Evolutionary conservation across 2,888 invertebrate species (phyloP), one percentile per base, ranked within the genome.

Genomic region (Phengaris alcon): DNA sequence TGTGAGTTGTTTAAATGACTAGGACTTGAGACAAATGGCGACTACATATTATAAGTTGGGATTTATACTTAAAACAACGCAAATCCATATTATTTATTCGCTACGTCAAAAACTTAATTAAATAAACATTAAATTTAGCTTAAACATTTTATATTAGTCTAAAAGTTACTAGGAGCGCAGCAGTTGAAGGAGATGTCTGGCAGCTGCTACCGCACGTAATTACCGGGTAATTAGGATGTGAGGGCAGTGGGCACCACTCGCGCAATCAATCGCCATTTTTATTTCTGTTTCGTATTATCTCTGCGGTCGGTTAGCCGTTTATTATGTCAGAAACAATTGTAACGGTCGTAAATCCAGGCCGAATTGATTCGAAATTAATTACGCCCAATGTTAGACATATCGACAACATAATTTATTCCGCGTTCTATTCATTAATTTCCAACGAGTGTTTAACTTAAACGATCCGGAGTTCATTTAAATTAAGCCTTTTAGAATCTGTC

Each of bases 221-320:
- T 90, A 91, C 90, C 88, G 89, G 88, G 89, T 91, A 93, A 93
- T 93, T 91, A 93, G 93, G 91, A 91, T 91, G 91, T 89, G 91
- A 87, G 87, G 84, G 85, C 85, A 64, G 35, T 2, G 86, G 84
- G 83, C 85, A 81, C 79, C 79, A 87, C 90, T 89, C 86, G 88
- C 87, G 89, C 86, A 82, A 88, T 89, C 90, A 88, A 90, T 91
- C 86, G 87, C 91, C 88, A 89, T 91, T 90, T 91, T 90, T 89
- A 90, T 91, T 90, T 93, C 92, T 91, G 91, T 86, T 89, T 88
- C 88, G 84, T 84, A 88, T 91, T 90, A 84, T 85, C 83, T 85
- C 83, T 82, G 86, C 85, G 86, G 88, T 87, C 90, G 86, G 90
- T 88, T 88, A 87, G 79, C 77, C 86, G 84, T 84, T 86, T 76